Evolutionary conservation across 2,888 invertebrate species (phyloP), one percentile per base, ranked within the genome.

Genomic region (Monochamus alternatus): DNA sequence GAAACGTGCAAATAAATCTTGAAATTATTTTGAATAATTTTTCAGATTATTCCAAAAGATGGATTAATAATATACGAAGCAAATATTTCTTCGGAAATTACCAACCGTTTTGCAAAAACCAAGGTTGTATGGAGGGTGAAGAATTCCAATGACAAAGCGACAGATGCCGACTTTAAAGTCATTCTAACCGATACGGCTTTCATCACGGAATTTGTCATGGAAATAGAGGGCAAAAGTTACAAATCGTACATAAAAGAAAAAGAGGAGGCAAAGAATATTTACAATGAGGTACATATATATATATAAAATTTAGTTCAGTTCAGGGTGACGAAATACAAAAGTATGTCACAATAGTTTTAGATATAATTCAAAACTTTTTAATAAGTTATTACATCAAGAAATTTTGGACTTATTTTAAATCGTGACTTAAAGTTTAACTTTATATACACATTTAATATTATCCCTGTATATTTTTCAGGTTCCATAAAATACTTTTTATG

Each of bases 181-280:
- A 89, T 92, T 52, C 86, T 93, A 63, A 93, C 93, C 0, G 92
- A 93, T 76, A 91, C 92, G 0, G 93, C 93, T 1, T 93, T 74
- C 32, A 76, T 77, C 65, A 71, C 67, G 4, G 62, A 70, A 67
- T 75, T 76, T 85, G 87, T 71, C 86, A 92, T 92, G 91, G 91
- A 90, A 22, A 86, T 92, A 4, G 89, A 90, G 59, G 91, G 91
- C 38, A 91, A 90, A 84, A 87, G 90, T 1, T 92, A 91, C 85
- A 90, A 90, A 81, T 91, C 92, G 0, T 91, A 91, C 80, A 91
- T 92, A 0, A 91, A 91, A 82, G 91, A 90, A 83, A 91, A 91
- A 81, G 90, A 91, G 78, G 91, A 91, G 83, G 92, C 92, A 0
- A 91, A 91, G 81, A 88, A 90, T 83, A 91, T 91, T 63, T 92